Evolutionary conservation across 1,140 invertebrate species (phyloP).

Genomic region (Platorchestia sp.): DNA sequence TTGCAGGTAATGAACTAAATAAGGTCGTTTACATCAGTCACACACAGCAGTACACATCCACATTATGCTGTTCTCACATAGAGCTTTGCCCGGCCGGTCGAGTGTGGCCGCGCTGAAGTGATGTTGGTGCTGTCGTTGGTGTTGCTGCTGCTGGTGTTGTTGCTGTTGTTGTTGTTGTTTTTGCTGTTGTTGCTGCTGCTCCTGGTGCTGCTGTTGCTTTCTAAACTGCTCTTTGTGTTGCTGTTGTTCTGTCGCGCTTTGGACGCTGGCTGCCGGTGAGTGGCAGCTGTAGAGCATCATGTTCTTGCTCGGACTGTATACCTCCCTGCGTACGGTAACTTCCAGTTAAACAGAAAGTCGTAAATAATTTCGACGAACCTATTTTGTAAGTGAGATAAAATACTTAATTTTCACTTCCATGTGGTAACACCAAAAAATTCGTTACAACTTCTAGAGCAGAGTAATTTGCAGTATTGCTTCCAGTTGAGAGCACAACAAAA

Average conservation of each 20-base stretch:
- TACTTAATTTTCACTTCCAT: too few species aligned
- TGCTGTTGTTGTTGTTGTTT: neutral
- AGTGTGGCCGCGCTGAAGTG: conserved; percentile 11
- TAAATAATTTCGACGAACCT: too few species aligned
- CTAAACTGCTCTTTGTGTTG: neutral
- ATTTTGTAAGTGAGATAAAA: too few species aligned
- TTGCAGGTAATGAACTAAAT: too few species aligned
- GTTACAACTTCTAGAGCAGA: too few species aligned
- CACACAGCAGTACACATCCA: too few species aligned
- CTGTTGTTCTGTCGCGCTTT: neutral
- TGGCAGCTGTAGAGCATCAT: conserved; percentile 42
- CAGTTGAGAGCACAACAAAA: too few species aligned
- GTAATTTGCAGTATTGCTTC: too few species aligned
- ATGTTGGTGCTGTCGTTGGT: neutral
- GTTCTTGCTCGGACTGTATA: conserved; percentile 40
- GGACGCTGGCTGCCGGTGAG: neutral
- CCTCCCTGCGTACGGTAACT: neutral
- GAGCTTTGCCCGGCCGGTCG: neutral
- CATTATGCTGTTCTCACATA: neutral
- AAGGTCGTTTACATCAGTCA: too few species aligned
- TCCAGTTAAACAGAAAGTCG: neutral
- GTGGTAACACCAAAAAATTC: too few species aligned
- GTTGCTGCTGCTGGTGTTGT: neutral
- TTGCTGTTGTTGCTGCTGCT: neutral
- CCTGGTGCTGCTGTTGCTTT: neutral